These are phyloP conservation scores for Speoplatyrhinus poulsoni DNA, from an alignment of 2,113 vertebrate species.

Conservation along the genomic window DNA sequence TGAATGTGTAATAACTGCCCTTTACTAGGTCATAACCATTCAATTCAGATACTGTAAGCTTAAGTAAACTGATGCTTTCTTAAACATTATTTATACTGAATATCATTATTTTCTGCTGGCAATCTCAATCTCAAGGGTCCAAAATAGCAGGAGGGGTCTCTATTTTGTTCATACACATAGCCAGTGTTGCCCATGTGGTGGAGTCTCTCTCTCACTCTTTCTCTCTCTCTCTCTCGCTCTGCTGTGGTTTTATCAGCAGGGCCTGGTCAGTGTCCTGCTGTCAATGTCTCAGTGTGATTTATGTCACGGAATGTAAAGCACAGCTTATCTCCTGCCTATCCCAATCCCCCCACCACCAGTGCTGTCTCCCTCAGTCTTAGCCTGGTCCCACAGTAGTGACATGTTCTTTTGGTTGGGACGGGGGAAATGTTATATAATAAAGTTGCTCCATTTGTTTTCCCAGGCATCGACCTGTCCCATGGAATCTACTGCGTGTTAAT, in stretches of 20 bases:
- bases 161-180: neutral
- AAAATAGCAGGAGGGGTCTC: constrained; percentile 47
- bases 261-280: constrained; percentile 90
- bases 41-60: constrained; percentile 17
- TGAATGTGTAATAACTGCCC: constrained; percentile 4
- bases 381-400: constrained; percentile 72
- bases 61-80: too few relatives aligned
- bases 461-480: too few relatives aligned
- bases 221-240: constrained; percentile 25
- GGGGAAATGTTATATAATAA: neutral
- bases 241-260: constrained; percentile 81
- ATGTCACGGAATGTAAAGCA: constrained; percentile 85
- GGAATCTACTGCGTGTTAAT: too few relatives aligned
- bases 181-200: too few relatives aligned
- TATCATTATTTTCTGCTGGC: too few relatives aligned
- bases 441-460: too few relatives aligned
- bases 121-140: too few relatives aligned
- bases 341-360: constrained; percentile 45
- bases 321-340: constrained; percentile 82
- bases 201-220: constrained; percentile 23
- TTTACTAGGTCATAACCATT: neutral
- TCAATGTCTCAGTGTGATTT: constrained; percentile 89
- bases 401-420: constrained; percentile 20
- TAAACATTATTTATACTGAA: too few relatives aligned
- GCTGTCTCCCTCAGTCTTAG: constrained; percentile 73